Base-by-base conservation (phyloP, 2,797 vertebrate species). In the Danio aesculapii region DNA sequence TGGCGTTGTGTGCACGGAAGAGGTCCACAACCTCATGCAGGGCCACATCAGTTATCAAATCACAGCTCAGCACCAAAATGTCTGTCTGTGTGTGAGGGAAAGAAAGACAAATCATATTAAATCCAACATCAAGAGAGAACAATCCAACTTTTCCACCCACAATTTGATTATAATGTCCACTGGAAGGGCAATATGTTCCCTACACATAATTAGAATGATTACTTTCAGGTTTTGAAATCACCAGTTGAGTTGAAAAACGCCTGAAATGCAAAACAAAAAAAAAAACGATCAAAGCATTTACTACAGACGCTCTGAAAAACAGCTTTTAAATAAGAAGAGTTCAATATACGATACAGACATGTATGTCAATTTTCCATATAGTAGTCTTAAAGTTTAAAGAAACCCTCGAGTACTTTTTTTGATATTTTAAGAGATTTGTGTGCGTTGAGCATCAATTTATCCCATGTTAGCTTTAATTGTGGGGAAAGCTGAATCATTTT, bases 21-120 rank as follows among this genome's bases (percentile, higher is more conserved):
- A 99, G 93, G 87, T 99, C 98, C 11, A 99, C 96, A 71, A 99
- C 97, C 86, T 99, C 94, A 12, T 99, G 96, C 68, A 99, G 93
- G 6, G 96, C 97, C 74, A 96, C 95, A 49, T 99, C 97, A 39
- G 97, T 98, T 89, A 99, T 97, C 70, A 99, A 93, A 91, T 99
- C 98, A 78, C 97, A 99, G 88, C 97, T 99, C 88, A 99, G 80
- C 84, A 99, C 95, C 89, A 99, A 90, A 77, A 99, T 90, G 87
- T 99, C 97, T 2, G 96, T 97, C 98, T 99, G 92, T 41, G 58
- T 52, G 21, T 44, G 77, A 47, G 13, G 53, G 62, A 52, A 46
- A 19, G 13, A 13, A 10, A 59, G 17, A 53, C 69, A 64, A 63
- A 61, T 78, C 13, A 30, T 16, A 61, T 43, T 62, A 19, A 43